phyloP scores from a whole-genome alignment of 1,140 invertebrate species.

The Centruroides sculpturatus region DNA sequence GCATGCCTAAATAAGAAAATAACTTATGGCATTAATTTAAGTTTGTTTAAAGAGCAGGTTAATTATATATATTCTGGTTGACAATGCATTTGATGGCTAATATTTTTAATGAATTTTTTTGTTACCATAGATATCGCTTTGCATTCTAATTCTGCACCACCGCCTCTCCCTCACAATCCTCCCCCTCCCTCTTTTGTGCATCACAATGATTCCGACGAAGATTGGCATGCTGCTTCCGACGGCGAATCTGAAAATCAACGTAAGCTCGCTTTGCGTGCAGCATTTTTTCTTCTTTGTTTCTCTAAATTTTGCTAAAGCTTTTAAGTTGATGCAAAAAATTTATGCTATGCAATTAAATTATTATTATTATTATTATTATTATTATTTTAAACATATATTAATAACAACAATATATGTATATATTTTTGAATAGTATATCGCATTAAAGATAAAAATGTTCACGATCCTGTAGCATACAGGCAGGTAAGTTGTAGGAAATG shows the following conservation, averaged over 20 bases:
- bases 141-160: constrained; percentile 7
- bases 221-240: constrained; percentile 11
- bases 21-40: too few relatives aligned
- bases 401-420: too few relatives aligned
- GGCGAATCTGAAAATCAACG: constrained; percentile 11
- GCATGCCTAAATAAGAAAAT: too few relatives aligned
- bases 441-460: constrained; percentile 3
- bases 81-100: not conserved
- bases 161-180: constrained; percentile 13
- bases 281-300: not conserved
- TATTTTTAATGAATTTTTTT: not conserved
- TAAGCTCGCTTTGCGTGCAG: not conserved
- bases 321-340: not conserved
- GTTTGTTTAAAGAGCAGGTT: too few relatives aligned
- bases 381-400: not conserved
- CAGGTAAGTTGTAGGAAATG: not conserved
- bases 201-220: constrained; percentile 11
- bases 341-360: not conserved
- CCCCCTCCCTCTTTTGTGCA: constrained; percentile 2
- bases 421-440: not conserved
- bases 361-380: not conserved
- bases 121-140: not conserved
- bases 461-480: constrained; percentile 1
- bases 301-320: not conserved
- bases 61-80: too few relatives aligned